These are phyloP conservation scores for Drosophila suboccidentalis DNA, from an alignment of 2,888 invertebrate genomes.

Conservation along the genomic window DNA sequence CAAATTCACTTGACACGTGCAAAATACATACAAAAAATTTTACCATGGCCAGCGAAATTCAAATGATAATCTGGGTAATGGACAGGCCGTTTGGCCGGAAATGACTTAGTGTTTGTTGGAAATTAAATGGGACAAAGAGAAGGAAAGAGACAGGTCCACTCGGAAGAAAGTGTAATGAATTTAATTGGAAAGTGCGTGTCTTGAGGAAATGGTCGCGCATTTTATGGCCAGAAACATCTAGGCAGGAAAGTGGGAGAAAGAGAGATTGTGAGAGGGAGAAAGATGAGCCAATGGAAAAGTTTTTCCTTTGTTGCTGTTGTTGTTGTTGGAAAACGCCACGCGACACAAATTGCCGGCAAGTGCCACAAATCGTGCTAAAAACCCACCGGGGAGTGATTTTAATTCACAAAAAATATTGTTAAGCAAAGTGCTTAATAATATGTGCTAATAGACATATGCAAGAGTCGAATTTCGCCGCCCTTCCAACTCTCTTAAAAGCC, in stretches of 20 bases:
- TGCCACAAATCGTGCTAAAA: constrained; percentile 60
- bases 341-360: constrained; percentile 57
- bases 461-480: background rate
- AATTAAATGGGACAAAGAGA: constrained; percentile 62
- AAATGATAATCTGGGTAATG: constrained; percentile 78
- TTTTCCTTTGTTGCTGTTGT: background rate
- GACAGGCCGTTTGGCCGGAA: constrained; percentile 71
- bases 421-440: constrained; percentile 56
- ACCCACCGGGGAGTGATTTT: constrained; percentile 47
- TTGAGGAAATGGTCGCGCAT: constrained; percentile 58
- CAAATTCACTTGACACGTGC: constrained; percentile 56
- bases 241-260: background rate
- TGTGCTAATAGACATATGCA: constrained; percentile 31
- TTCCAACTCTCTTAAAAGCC: background rate
- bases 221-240: constrained; percentile 22
- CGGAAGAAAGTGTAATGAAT: constrained; percentile 75
- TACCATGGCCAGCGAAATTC: constrained; percentile 61
- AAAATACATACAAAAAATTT: constrained; percentile 28
- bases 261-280: background rate
- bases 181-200: constrained; percentile 76
- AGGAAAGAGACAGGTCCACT: constrained; percentile 9
- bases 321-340: constrained; percentile 30
- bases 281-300: constrained; percentile 15
- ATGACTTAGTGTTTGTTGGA: constrained; percentile 77
- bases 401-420: constrained; percentile 15